Evolutionary conservation across 2,888 invertebrate genomes (phyloP).

Genomic region (Opisthograptis luteolata): DNA sequence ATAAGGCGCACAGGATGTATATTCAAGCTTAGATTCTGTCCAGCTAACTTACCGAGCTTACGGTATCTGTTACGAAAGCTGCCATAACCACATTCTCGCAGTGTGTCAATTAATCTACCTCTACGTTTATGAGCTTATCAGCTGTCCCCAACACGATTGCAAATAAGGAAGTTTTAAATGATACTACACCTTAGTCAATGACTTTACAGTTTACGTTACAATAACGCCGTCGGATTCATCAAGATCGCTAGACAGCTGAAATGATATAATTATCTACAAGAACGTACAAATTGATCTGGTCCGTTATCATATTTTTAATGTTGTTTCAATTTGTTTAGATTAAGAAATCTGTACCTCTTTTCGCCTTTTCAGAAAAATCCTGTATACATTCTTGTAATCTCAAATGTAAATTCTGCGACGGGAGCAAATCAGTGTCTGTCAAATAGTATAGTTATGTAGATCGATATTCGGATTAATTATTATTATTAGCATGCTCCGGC

Average conservation of each 20-base stretch:
- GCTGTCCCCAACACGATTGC: constrained; percentile 1
- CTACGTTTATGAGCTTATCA: constrained; percentile 25
- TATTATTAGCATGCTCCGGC: constrained; percentile 35
- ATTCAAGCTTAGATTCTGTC: constrained; percentile 3
- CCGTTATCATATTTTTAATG: too few relatives aligned
- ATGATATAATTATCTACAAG: too few relatives aligned
- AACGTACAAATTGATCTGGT: too few relatives aligned
- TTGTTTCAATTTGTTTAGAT: too few relatives aligned
- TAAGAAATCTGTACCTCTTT: not conserved
- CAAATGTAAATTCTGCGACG: constrained; percentile 29
- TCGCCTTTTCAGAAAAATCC: not conserved
- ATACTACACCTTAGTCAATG: constrained; percentile 7
- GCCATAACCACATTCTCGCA: constrained; percentile 37
- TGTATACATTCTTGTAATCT: not conserved
- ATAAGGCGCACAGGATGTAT: too few relatives aligned
- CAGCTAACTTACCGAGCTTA: constrained; percentile 20
- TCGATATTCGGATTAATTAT: constrained; percentile 46
- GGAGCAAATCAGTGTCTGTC: constrained; percentile 49
- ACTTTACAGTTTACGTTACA: too few relatives aligned
- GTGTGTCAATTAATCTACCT: constrained; percentile 43
- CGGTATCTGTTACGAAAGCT: constrained; percentile 41
- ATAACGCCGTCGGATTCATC: not conserved
- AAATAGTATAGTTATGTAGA: constrained; percentile 50
- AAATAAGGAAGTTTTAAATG: constrained; percentile 23
- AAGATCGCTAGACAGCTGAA: too few relatives aligned